These are phyloP conservation scores for Lepeophtheirus nordmannii DNA, from an alignment of 2,888 invertebrate species.

Conservation along the genomic window DNA sequence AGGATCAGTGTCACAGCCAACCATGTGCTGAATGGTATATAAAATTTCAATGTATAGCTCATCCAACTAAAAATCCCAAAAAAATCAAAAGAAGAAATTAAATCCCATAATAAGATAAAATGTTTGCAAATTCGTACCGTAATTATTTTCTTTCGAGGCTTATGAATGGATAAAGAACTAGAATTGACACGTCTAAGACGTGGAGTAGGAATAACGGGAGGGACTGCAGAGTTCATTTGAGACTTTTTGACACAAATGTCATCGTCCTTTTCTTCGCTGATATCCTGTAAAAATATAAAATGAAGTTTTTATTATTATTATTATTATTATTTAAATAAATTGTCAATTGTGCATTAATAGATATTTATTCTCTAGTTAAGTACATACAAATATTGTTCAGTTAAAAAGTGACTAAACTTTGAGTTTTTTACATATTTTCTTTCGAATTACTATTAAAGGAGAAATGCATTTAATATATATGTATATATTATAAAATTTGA, in stretches of 20 bases:
- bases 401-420: too few species aligned
- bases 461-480: too few species aligned
- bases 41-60: constrained; percentile 68
- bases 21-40: constrained; percentile 65
- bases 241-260: neutral
- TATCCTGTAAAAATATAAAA: too few species aligned
- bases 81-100: neutral
- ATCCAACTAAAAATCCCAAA: constrained; percentile 46
- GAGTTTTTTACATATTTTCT: too few species aligned
- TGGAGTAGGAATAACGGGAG: neutral
- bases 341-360: too few species aligned
- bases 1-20: constrained; percentile 52
- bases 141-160: constrained; percentile 12
- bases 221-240: constrained; percentile 5
- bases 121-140: neutral
- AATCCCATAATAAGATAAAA: neutral
- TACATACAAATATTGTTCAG: too few species aligned
- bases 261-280: neutral
- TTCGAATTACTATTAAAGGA: too few species aligned
- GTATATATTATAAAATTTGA: too few species aligned
- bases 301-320: too few species aligned
- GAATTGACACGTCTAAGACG: constrained; percentile 17
- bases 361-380: too few species aligned
- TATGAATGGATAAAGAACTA: constrained; percentile 16
- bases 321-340: too few species aligned